Evolutionary conservation across 2,888 invertebrate species (phyloP), one percentile per base, ranked within the genome.

Genomic region (Parasteatoda lunata): DNA sequence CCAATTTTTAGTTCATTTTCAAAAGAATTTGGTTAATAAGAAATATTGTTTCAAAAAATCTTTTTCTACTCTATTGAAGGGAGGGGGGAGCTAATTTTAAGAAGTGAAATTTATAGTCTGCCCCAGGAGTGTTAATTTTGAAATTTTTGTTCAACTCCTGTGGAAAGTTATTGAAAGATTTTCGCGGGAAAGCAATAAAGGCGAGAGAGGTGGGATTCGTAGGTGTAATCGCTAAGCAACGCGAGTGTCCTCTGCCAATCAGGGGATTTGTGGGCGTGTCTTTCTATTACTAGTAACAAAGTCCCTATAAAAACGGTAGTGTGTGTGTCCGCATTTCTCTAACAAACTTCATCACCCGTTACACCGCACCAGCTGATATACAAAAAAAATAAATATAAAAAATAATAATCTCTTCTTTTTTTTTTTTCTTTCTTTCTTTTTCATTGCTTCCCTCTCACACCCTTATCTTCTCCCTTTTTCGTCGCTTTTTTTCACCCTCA

Each of bases 191-290:
- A 3, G 59, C 59, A 7, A 59, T 52, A 8, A 15, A 13, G 11
- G 51, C 51, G 72, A n/a, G 70, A 86, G 77, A 77, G 85, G 86
- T 76, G 86, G 86, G 83, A 83, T 83, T 82, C 76, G 70, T 79
- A 68, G 51, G 75, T 80, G 59, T 30, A 71, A 54, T 54, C 71
- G 59, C 84, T 64, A 65, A 73, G 72, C 65, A 81, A 64, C 69
- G 59, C 64, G 77, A 65, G 54, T 87, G 77, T 77, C 76, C 82
- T 78, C 82, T 80, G 79, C 88, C 88, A 88, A 88, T 88, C 88
- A 78, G 76, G 77, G 82, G 73, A 77, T 66, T 54, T 64, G n/a
- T 70, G 79, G 88, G 88, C 83, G 88, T 76, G 84, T 76, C 83
- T 64, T 59, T 45, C 6, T 73, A 65, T 64, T 15, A 64, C 51